phyloP scores from a whole-genome alignment of 2,888 invertebrate species.

The Lydus trimaculatus region DNA sequence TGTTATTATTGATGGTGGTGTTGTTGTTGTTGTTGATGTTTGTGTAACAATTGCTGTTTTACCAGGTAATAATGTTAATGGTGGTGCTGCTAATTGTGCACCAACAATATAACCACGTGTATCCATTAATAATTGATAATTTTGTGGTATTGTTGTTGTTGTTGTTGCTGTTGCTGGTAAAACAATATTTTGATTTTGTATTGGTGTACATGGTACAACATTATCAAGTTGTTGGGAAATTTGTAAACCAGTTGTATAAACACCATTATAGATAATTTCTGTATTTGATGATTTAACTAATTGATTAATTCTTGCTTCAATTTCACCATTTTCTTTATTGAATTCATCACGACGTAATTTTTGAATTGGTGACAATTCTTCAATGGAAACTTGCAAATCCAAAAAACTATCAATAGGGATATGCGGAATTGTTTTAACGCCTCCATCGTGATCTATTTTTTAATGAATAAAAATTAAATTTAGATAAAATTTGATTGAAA shows the following conservation, averaged over 20 bases:
- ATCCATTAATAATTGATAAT: constrained; percentile 64
- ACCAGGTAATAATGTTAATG: constrained; percentile 10
- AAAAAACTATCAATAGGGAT: constrained; percentile 55
- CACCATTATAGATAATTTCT: constrained; percentile 71
- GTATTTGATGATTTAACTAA: constrained; percentile 68
- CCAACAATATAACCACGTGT: constrained; percentile 56
- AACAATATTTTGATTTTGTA: constrained; percentile 37
- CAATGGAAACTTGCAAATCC: constrained; percentile 76
- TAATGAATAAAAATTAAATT: constrained; percentile 8
- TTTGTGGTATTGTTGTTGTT: constrained; percentile 23
- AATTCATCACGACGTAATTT: constrained; percentile 68
- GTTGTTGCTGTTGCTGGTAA: constrained; percentile 19
- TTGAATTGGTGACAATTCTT: constrained; percentile 74
- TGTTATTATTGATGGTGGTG: constrained; percentile 12
- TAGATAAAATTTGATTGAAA: constrained; percentile 9
- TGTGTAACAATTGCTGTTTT: constrained; percentile 12
- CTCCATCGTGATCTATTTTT: constrained; percentile 52
- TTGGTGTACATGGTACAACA: constrained; percentile 47
- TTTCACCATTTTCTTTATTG: constrained; percentile 72
- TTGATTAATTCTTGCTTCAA: constrained; percentile 68
- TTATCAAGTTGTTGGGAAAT: constrained; percentile 53
- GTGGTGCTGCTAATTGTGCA: constrained; percentile 23
- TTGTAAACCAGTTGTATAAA: constrained; percentile 71
- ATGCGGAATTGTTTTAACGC: constrained; percentile 48
- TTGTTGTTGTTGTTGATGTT: constrained; percentile 20